Evolutionary conservation across 2,888 invertebrate species (phyloP).

Genomic region (Caenorhabditis uteleia): DNA sequence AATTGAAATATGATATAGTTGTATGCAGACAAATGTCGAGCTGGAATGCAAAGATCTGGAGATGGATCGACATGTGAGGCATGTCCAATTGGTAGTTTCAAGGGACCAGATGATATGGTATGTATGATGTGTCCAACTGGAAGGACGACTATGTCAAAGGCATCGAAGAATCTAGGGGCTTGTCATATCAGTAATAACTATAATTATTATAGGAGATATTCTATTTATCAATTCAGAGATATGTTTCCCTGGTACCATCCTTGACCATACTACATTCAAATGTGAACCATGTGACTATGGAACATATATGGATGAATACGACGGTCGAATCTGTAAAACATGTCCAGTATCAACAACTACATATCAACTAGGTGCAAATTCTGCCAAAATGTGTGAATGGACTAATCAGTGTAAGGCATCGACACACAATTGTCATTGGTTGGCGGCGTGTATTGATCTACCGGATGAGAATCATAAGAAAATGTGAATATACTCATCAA

Average conservation of each 20-base stretch:
- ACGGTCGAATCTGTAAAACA: conserved; percentile 44
- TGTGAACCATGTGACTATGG: conserved; percentile 49
- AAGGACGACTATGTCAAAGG: conserved; percentile 43
- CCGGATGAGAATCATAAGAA: conserved; percentile 50
- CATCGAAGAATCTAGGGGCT: conserved; percentile 33
- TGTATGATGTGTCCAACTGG: conserved; percentile 57
- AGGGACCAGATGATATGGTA: conserved; percentile 37
- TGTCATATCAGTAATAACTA: conserved; percentile 47
- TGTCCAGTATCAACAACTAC: conserved; percentile 47
- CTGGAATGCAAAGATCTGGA: conserved; percentile 41
- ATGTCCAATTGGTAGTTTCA: conserved; percentile 52
- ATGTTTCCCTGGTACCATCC: conserved; percentile 51
- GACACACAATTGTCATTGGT: conserved; percentile 55
- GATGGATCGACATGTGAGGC: conserved; percentile 44
- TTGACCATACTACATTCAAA: conserved; percentile 33
- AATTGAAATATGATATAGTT: too few species aligned
- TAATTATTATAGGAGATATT: too few species aligned
- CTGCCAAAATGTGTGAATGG: conserved; percentile 46
- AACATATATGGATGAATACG: conserved; percentile 47
- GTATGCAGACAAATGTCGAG: conserved; percentile 45
- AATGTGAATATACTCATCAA: conserved; percentile 13
- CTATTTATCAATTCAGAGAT: conserved; percentile 27
- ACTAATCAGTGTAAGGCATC: conserved; percentile 53
- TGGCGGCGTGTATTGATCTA: conserved; percentile 54
- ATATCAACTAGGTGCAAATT: conserved; percentile 41